Conservation (phyloP, 2,888 invertebrate species). For the Baccha elongata region DNA sequence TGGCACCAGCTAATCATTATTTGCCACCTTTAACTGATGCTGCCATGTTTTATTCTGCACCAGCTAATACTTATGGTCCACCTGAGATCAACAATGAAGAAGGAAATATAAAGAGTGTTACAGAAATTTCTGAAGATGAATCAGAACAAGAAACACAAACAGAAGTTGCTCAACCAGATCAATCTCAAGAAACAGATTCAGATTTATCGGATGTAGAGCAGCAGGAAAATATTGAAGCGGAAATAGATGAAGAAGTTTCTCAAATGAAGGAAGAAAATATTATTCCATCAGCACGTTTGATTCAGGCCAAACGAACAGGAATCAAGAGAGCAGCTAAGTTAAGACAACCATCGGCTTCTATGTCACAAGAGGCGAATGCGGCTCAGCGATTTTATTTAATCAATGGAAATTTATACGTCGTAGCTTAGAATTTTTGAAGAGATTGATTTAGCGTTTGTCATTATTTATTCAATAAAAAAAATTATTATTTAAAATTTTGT, state of each 20-base stretch:
- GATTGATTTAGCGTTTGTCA: background rate
- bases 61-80: constrained; percentile 49
- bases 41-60: constrained; percentile 41
- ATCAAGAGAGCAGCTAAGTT: constrained; percentile 23
- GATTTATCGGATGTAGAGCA: background rate
- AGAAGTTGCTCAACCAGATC: background rate
- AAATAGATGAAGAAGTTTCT: background rate
- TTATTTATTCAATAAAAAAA: background rate
- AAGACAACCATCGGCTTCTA: background rate
- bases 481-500: no score
- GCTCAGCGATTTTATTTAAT: constrained; percentile 17
- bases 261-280: background rate
- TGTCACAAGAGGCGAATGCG: background rate
- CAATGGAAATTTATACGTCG: constrained; percentile 6
- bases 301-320: constrained; percentile 1
- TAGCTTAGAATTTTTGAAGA: background rate
- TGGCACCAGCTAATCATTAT: constrained; percentile 46
- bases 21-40: constrained; percentile 46
- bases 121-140: background rate
- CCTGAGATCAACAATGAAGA: constrained; percentile 24
- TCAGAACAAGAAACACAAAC: constrained; percentile 2
- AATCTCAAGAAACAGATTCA: background rate
- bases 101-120: background rate
- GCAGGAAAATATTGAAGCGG: background rate
- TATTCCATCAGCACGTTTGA: constrained; percentile 10